These are phyloP conservation scores for Polyploca ridens DNA, from an alignment of 2,888 invertebrate genomes.

Conservation along the genomic window DNA sequence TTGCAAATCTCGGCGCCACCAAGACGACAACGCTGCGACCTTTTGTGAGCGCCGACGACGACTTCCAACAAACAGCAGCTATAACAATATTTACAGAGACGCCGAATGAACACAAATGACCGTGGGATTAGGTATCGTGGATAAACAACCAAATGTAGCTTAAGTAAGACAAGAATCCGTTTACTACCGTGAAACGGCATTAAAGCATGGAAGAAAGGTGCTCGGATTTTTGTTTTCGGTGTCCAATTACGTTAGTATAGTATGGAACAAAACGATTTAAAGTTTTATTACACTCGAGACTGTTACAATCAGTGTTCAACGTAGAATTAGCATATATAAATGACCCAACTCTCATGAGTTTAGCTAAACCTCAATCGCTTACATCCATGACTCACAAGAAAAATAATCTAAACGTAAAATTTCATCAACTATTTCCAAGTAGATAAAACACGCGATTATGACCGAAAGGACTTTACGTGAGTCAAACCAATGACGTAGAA, in stretches of 20 bases:
- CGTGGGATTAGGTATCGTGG: constrained; percentile 71
- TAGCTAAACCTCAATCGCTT: not conserved
- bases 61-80: constrained; percentile 66
- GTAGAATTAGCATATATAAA: not conserved
- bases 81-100: constrained; percentile 75
- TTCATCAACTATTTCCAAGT: not conserved
- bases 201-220: not conserved
- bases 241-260: not conserved
- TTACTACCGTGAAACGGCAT: constrained; percentile 18
- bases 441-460: not conserved
- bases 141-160: constrained; percentile 8
- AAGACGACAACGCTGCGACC: constrained; percentile 51
- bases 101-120: constrained; percentile 80
- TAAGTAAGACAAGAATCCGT: constrained; percentile 16
- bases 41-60: constrained; percentile 57
- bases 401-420: not conserved
- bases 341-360: not conserved
- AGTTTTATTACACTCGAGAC: not conserved
- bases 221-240: not conserved
- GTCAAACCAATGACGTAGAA: constrained; percentile 11
- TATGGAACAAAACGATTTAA: not conserved
- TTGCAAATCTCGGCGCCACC: constrained; percentile 77
- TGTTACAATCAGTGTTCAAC: not conserved
- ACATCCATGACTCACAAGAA: not conserved
- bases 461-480: constrained; percentile 1